These are phyloP conservation scores for Dinomys branickii DNA, from an alignment of 2,113 vertebrate species.

Conservation along the genomic window DNA sequence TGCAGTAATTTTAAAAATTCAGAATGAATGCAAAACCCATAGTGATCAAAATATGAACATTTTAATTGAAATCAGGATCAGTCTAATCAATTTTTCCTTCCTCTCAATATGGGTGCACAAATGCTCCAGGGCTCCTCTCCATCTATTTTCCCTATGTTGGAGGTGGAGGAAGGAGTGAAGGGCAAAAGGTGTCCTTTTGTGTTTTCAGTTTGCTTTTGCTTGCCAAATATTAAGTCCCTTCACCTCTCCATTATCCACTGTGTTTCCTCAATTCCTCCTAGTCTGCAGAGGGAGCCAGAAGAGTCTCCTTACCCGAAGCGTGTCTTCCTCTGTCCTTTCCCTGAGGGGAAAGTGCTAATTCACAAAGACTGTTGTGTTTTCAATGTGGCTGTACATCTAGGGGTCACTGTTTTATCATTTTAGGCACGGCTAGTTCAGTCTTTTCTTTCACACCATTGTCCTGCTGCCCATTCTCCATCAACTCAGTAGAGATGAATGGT, in stretches of 20 bases:
- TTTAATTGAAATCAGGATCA: neutral
- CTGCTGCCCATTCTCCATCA: accelerated
- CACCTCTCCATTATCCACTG: accelerated
- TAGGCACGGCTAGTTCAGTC: neutral
- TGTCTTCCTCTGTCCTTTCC: neutral
- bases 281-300: neutral
- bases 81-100: neutral
- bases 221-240: neutral
- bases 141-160: accelerated
- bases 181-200: accelerated
- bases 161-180: neutral
- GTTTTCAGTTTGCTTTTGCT: neutral
- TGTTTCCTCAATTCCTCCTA: neutral
- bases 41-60: neutral
- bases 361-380: neutral
- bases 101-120: too few species aligned
- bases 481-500: neutral
- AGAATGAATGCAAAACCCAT: neutral
- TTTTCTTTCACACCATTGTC: neutral
- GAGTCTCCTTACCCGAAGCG: accelerated
- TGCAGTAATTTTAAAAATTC: neutral
- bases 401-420: neutral
- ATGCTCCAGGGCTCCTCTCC: neutral
- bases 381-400: accelerated
- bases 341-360: accelerated